Base-by-base conservation (phyloP, 2,113 vertebrate genomes). In the Thryonomys swinderianus region DNA sequence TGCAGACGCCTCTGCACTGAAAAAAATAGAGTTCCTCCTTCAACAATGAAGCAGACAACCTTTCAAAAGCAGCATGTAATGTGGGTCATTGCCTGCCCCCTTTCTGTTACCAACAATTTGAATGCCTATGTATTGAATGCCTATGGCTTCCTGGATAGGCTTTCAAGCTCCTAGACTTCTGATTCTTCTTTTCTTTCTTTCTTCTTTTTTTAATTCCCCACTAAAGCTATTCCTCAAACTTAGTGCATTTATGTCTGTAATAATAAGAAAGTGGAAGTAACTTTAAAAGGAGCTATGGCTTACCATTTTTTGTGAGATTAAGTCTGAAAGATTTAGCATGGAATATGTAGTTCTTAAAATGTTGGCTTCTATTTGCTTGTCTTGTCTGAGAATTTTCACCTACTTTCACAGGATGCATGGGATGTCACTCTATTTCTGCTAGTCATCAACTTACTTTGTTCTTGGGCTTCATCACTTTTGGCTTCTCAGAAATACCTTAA, bases 51-150 rank as follows among this genome's bases (percentile, higher is more conserved):
- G 1, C 40, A 62, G n/a, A 34, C 3, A 30, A 73, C n/a, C 45
- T 92, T 95, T 91, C 37, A 87, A 92, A 82, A 91, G 55, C 61
- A 27, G 66, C 61, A 27, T 53, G 48, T 73, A 85, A 90, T 92
- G 25, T 40, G 27, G 88, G 66, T 69, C 82, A 51, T 5, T 69
- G 40, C 48, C 73, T 86, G 40, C 23, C 45, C 85, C 93, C 32
- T 85, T 90, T 91, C 48, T 85, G 16, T 42, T 18, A 61, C 27
- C 94, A 91, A 85, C 69, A 37, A 73, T 82, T n/a, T 87, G 84
- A 93, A 90, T 84, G 84, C 90, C 87, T 81, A 4, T 5, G 3
- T 51, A 32, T 23, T 85, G 9, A 88, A 23, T 53, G 69, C 48
- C 73, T 62, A 18, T 4, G 48, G 48, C 57, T 95, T 32, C 48